A percentile compares a stretch with the other conserved stretches of the same genome.
Conservation (phyloP, 2,888 invertebrate species). For the Leucophora obtusa region DNA sequence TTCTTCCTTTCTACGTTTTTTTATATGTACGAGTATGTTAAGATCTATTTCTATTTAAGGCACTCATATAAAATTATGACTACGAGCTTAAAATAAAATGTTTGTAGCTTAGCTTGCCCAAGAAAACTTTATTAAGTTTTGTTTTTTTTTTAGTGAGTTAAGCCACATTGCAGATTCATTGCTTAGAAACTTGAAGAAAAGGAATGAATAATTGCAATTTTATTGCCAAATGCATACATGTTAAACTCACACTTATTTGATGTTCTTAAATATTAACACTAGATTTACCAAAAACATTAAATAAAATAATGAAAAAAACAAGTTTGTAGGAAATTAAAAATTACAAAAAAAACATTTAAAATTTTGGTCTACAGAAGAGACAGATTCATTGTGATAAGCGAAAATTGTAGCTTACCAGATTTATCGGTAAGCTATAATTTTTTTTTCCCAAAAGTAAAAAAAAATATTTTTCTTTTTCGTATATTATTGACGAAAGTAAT, state of each 20-base stretch:
- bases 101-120: conserved; percentile 22
- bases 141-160: background rate
- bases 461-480: too few relatives aligned
- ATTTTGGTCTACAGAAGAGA: too few relatives aligned
- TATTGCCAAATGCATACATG: conserved; percentile 26
- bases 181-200: background rate
- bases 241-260: conserved; percentile 20
- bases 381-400: too few relatives aligned
- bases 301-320: too few relatives aligned
- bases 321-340: too few relatives aligned
- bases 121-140: background rate
- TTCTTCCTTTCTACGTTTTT: background rate
- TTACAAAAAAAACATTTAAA: too few relatives aligned
- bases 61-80: conserved; percentile 43
- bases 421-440: too few relatives aligned
- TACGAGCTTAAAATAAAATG: conserved; percentile 38
- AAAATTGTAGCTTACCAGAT: too few relatives aligned
- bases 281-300: too few relatives aligned
- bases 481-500: too few relatives aligned
- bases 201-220: conserved; percentile 53
- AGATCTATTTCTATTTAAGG: conserved; percentile 12
- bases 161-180: background rate
- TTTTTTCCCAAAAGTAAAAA: too few relatives aligned
- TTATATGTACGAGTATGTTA: background rate
- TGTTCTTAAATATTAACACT: background rate